Evolutionary conservation across 2,113 vertebrate genomes (phyloP).

Genomic region (Microcebus tavaratra): DNA sequence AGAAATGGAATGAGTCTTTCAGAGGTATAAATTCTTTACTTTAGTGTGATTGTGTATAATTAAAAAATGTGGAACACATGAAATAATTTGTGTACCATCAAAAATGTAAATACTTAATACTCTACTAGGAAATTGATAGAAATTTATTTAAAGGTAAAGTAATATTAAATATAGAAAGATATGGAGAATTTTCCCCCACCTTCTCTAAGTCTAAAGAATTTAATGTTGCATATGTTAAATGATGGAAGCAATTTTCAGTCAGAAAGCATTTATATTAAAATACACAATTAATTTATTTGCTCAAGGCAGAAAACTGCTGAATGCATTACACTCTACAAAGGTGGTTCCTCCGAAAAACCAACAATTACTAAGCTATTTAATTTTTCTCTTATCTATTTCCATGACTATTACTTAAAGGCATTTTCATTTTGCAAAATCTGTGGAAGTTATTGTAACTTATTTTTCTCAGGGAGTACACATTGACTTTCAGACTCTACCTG

Average conservation of each 20-base stretch:
- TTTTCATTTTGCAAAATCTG: not conserved
- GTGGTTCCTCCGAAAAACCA: constrained; percentile 61
- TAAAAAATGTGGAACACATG: not conserved
- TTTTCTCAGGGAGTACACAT: constrained; percentile 35
- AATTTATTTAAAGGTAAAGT: constrained; percentile 1
- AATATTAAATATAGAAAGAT: not conserved
- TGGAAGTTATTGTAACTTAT: constrained; percentile 22
- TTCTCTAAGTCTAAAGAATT: constrained; percentile 1
- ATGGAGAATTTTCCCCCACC: not conserved
- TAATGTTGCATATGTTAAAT: constrained; percentile 53
- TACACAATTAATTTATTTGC: not conserved
- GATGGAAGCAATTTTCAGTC: constrained; percentile 30
- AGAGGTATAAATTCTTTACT: not conserved
- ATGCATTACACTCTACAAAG: not conserved
- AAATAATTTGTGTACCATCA: not conserved
- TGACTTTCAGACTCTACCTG: not conserved
- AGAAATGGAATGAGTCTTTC: not conserved
- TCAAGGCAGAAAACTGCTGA: constrained; percentile 37
- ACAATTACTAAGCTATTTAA: constrained; percentile 49
- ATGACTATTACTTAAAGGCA: not conserved
- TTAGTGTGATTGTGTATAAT: not conserved
- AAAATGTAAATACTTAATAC: not conserved
- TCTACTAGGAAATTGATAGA: not conserved
- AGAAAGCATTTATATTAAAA: constrained; percentile 68
- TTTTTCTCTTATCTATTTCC: constrained; percentile 46